phyloP scores from a whole-genome alignment of 2,797 vertebrate species.

The Hydrocynus forskahlii region DNA sequence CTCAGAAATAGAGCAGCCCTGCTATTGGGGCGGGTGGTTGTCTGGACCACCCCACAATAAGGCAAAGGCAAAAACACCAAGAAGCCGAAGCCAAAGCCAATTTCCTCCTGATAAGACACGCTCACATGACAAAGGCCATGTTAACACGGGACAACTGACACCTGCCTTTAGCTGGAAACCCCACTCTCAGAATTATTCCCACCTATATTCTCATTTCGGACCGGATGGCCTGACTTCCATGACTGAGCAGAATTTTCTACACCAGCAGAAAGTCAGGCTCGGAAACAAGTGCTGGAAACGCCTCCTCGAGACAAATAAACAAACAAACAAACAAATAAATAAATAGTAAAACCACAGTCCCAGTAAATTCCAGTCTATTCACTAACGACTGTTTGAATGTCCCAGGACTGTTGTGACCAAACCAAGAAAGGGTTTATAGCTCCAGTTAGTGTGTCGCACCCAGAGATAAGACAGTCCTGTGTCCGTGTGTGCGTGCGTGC shows the following conservation, averaged over 20 bases:
- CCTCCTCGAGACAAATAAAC: slow-evolving; percentile 37
- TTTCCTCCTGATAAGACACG: not conserved
- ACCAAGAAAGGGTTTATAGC: not conserved
- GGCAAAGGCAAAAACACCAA: not conserved
- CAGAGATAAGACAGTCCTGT: not conserved
- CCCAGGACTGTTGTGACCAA: not conserved
- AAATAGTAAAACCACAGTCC: too few relatives aligned
- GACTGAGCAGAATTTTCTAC: slow-evolving; percentile 71
- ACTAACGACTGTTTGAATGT: not conserved
- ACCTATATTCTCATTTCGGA: not conserved
- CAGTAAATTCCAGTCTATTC: not conserved
- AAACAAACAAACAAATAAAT: not conserved
- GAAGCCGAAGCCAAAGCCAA: not conserved
- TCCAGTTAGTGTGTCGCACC: not conserved
- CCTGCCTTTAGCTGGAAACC: not conserved
- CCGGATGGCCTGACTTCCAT: slow-evolving; percentile 58
- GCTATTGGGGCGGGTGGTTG: slow-evolving; percentile 11
- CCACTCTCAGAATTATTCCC: not conserved
- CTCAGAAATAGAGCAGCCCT: slow-evolving; percentile 44
- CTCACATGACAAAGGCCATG: not conserved
- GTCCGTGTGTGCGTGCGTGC: not conserved
- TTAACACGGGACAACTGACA: not conserved
- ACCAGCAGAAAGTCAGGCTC: slow-evolving; percentile 53
- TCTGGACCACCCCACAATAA: slow-evolving; percentile 26
- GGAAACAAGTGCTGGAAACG: slow-evolving; percentile 56